Conservation (phyloP, 2,888 invertebrate species). For the Spicauda simplicius region DNA sequence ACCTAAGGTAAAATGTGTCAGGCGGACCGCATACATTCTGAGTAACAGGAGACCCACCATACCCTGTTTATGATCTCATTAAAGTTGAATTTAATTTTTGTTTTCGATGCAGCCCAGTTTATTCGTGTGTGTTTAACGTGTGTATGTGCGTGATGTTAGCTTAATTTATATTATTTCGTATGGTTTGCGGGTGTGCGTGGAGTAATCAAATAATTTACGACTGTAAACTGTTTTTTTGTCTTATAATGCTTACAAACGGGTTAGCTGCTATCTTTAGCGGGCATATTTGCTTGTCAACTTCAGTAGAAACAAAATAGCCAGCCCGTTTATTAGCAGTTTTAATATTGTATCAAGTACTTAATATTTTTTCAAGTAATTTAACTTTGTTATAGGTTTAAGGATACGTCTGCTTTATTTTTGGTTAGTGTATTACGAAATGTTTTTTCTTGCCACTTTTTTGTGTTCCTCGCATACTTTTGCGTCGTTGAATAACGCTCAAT, state of each 20-base stretch:
- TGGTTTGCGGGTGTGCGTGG: constrained; percentile 1
- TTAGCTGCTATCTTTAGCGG: not conserved
- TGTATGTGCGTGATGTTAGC: constrained; percentile 17
- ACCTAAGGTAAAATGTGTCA: not conserved
- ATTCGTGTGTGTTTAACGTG: not conserved
- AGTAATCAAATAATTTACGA: not conserved
- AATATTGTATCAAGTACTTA: constrained; percentile 10
- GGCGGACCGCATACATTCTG: not conserved
- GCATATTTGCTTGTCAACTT: not conserved
- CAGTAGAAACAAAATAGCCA: not conserved
- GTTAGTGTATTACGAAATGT: not conserved
- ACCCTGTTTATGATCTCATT: constrained; percentile 23
- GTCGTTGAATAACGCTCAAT: too few species aligned
- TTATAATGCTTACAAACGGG: not conserved
- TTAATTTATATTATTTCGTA: constrained; percentile 18
- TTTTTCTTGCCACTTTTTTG: constrained; percentile 19
- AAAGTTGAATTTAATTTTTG: not conserved
- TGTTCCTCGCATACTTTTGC: constrained; percentile 4
- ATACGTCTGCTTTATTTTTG: not conserved
- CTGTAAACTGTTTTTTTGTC: not conserved
- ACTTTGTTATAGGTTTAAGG: constrained; percentile 9
- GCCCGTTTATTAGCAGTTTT: not conserved
- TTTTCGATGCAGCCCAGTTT: constrained; percentile 19
- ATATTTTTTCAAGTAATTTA: constrained; percentile 8
- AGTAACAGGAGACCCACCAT: constrained; percentile 13